These are phyloP conservation scores for Linhomoeus sp. DNA, from an alignment of 2,888 invertebrate species.

Conservation along the genomic window DNA sequence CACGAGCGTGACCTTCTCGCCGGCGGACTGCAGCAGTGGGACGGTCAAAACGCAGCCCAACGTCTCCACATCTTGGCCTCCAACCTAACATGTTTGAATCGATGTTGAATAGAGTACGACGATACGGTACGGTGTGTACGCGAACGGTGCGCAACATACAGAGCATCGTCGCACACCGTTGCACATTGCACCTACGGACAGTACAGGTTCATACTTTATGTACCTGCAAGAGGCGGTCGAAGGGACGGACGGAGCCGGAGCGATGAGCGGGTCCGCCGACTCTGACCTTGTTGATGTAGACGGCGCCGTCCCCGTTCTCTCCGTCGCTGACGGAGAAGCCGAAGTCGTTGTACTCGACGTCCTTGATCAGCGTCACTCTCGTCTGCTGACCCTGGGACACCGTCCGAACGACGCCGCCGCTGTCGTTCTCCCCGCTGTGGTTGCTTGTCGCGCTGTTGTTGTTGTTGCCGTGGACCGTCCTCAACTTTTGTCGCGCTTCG, in stretches of 20 bases:
- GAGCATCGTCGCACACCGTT: no score
- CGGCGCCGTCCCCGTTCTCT: slow-evolving; percentile 60
- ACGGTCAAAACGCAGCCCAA: slow-evolving; percentile 82
- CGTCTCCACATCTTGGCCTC: slow-evolving; percentile 69
- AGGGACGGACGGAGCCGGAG: slow-evolving; percentile 56
- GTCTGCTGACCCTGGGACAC: background rate
- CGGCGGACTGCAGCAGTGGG: slow-evolving; percentile 73
- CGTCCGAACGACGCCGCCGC: slow-evolving; percentile 1
- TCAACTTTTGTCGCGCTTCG: background rate
- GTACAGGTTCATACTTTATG: no score
- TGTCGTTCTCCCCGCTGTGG: slow-evolving; percentile 2
- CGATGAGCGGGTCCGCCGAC: slow-evolving; percentile 76
- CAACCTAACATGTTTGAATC: slow-evolving; percentile 53
- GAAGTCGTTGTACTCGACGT: slow-evolving; percentile 76
- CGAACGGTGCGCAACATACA: no score
- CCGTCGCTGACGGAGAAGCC: slow-evolving; percentile 90
- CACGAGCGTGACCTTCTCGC: slow-evolving; percentile 62
- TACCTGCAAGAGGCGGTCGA: slow-evolving; percentile 73
- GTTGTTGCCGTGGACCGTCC: background rate
- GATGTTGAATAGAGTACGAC: no score
- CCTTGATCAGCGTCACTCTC: slow-evolving; percentile 63
- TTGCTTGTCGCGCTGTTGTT: background rate
- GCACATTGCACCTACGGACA: no score
- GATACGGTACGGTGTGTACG: no score
- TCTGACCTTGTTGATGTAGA: slow-evolving; percentile 74